Conservation (phyloP, 2,113 vertebrate genomes). For the Odontesthes bonariensis region DNA sequence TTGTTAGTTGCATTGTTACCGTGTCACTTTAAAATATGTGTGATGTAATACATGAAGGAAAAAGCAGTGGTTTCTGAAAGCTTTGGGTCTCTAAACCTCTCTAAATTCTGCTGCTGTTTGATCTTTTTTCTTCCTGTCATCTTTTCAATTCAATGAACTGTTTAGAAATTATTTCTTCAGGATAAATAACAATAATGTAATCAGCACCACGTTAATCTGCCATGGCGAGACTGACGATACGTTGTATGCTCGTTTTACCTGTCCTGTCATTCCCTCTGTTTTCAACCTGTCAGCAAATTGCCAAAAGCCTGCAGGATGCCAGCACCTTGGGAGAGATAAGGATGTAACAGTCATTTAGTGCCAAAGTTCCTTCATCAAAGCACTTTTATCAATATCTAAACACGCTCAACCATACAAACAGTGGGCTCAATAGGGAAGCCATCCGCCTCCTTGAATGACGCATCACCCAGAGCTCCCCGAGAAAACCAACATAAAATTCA, state of each 20-base stretch:
- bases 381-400: conserved; percentile 31
- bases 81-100: conserved; percentile 15
- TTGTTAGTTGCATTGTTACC: conserved; percentile 16
- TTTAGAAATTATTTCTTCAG: conserved; percentile 26
- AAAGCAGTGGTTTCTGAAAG: conserved; percentile 2
- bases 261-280: conserved; percentile 37
- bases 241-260: conserved; percentile 26
- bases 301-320: conserved; percentile 48
- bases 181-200: conserved; percentile 35
- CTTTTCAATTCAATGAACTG: conserved; percentile 25
- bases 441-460: conserved; percentile 58
- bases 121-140: conserved; percentile 30
- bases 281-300: conserved; percentile 52
- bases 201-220: conserved; percentile 20
- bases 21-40: conserved; percentile 4
- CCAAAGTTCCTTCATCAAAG: conserved; percentile 49
- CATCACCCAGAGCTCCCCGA: conserved; percentile 41
- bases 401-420: conserved; percentile 26
- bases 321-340: conserved; percentile 55
- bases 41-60: conserved; percentile 6
- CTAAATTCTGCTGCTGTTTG: conserved; percentile 4
- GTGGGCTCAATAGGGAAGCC: conserved; percentile 44
- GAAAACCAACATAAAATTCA: conserved; percentile 20
- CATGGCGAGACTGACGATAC: conserved; percentile 3
- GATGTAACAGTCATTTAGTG: conserved; percentile 49